Evolutionary conservation across 2,888 invertebrate species (phyloP).

Genomic region (Idaea biselata): DNA sequence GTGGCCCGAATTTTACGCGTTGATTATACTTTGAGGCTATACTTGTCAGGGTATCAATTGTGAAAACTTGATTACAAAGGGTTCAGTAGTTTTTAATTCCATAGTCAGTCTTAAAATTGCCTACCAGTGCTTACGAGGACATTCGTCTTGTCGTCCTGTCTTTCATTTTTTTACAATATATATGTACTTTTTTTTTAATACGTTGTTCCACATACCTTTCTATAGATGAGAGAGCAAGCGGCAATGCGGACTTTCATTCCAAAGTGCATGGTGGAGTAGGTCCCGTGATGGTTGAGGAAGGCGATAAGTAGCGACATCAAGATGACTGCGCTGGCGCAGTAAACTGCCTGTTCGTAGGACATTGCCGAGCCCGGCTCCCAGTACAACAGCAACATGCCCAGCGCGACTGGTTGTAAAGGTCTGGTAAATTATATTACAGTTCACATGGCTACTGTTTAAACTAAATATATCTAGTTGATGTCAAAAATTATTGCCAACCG

Average conservation of each 20-base stretch:
- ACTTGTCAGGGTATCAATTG: too few relatives aligned
- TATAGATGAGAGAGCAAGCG: constrained; percentile 90
- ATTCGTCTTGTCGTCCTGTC: too few relatives aligned
- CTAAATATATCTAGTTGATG: background rate
- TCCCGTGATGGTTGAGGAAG: constrained; percentile 83
- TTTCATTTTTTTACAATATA: too few relatives aligned
- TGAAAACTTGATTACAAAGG: too few relatives aligned
- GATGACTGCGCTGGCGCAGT: constrained; percentile 82
- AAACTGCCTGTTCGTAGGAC: constrained; percentile 80
- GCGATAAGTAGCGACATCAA: constrained; percentile 78
- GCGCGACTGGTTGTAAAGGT: constrained; percentile 83
- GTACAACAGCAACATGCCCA: constrained; percentile 84
- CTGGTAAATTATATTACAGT: constrained; percentile 52
- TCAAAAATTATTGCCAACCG: too few relatives aligned
- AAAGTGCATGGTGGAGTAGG: constrained; percentile 85
- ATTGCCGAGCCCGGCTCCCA: constrained; percentile 79
- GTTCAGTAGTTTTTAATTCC: too few relatives aligned
- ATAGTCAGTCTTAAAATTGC: too few relatives aligned
- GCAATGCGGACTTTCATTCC: constrained; percentile 92
- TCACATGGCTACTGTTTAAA: background rate
- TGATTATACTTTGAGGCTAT: too few relatives aligned
- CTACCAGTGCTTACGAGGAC: too few relatives aligned
- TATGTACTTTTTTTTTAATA: too few relatives aligned
- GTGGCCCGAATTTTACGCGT: too few relatives aligned
- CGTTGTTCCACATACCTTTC: constrained; percentile 83